phyloP scores from a whole-genome alignment of 2,797 vertebrate genomes.

The Arctocebus calabarensis region DNA sequence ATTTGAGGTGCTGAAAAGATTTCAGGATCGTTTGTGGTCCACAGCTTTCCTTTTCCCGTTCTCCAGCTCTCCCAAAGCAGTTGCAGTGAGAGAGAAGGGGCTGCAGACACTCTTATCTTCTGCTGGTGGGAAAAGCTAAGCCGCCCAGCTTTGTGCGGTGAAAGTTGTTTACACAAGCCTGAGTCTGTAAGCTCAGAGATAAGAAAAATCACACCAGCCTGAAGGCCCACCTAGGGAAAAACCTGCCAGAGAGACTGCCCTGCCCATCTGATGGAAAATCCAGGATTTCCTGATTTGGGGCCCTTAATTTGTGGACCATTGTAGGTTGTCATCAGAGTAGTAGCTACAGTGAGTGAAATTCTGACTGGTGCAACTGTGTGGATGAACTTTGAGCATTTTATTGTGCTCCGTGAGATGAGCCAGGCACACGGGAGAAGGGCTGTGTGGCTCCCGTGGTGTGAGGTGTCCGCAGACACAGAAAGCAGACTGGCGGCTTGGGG shows the following conservation, averaged over 20 bases:
- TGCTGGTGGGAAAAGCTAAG: neutral
- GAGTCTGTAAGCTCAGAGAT: conserved; percentile 35
- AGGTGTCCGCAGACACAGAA: neutral
- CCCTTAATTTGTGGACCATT: conserved; percentile 25
- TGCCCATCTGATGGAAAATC: neutral
- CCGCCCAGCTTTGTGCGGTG: neutral
- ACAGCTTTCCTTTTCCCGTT: neutral
- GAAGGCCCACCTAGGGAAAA: neutral
- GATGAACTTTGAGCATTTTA: neutral
- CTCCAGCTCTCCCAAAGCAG: neutral
- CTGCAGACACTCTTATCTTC: neutral
- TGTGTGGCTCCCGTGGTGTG: neutral
- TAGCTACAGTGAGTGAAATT: neutral
- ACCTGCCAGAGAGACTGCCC: neutral
- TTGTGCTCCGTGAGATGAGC: neutral
- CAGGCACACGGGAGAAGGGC: neutral
- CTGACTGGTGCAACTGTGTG: neutral
- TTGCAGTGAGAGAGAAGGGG: conserved; percentile 16
- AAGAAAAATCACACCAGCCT: neutral
- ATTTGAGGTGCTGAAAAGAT: neutral
- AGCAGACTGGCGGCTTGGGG: neutral
- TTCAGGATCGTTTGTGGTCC: neutral
- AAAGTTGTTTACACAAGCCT: conserved; percentile 47
- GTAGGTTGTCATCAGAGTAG: neutral
- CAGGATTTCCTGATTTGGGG: conserved; percentile 36